phyloP scores from a whole-genome alignment of 2,888 invertebrate genomes.

The Caenorhabditis sulstoni region DNA sequence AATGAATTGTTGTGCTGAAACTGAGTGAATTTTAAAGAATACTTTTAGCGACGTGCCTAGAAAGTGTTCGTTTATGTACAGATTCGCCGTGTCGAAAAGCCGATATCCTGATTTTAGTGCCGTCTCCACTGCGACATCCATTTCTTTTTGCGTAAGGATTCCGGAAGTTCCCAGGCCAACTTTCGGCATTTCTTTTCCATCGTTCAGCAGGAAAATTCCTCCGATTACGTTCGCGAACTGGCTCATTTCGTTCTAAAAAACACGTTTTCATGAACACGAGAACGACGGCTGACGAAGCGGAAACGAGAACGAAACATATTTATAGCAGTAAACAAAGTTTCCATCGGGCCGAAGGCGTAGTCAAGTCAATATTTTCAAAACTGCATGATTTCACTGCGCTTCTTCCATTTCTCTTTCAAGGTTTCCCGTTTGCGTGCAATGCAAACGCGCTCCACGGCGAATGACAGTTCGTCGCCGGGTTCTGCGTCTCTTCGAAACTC shows the following conservation, averaged over 20 bases:
- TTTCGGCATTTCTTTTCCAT: slow-evolving; percentile 66
- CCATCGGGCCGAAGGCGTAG: not conserved
- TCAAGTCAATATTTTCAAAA: not conserved
- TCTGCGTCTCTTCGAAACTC: slow-evolving; percentile 22
- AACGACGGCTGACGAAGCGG: not conserved
- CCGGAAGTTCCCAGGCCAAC: slow-evolving; percentile 71
- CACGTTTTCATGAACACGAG: not conserved
- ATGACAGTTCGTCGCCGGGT: slow-evolving; percentile 18
- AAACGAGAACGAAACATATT: not conserved
- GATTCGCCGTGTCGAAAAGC: slow-evolving; percentile 87
- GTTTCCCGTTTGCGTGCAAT: not conserved
- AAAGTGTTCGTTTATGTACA: slow-evolving; percentile 86
- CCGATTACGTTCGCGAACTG: slow-evolving; percentile 55
- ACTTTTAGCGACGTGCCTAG: slow-evolving; percentile 84
- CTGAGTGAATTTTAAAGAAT: slow-evolving; percentile 5
- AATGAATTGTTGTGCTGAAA: too few relatives aligned
- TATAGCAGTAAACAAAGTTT: too few relatives aligned
- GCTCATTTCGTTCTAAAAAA: slow-evolving; percentile 12
- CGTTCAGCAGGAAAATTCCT: slow-evolving; percentile 45
- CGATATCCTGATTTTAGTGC: slow-evolving; percentile 84
- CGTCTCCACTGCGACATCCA: slow-evolving; percentile 59
- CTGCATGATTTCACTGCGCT: not conserved
- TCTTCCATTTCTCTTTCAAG: not conserved
- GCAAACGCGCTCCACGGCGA: slow-evolving; percentile 37
- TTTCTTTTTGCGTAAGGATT: slow-evolving; percentile 62